These are phyloP conservation scores for Erynnis tages DNA, from an alignment of 2,888 invertebrate genomes.

Conservation along the genomic window DNA sequence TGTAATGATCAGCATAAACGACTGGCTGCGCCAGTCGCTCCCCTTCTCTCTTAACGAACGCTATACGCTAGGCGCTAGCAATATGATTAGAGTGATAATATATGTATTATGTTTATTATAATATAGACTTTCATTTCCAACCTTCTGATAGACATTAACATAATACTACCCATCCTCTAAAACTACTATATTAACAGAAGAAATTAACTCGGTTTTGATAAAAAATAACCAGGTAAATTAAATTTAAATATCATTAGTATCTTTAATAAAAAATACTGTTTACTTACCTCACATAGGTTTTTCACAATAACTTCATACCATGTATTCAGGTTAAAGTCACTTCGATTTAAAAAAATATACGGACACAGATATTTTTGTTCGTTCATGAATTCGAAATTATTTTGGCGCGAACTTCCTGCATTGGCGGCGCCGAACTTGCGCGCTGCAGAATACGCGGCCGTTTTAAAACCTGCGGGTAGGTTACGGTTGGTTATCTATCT, in stretches of 20 bases:
- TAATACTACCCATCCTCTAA: too few species aligned
- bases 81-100: too few species aligned
- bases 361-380: background rate
- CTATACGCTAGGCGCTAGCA: too few species aligned
- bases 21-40: too few species aligned
- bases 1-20: too few species aligned
- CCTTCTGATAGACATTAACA: too few species aligned
- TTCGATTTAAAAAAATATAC: background rate
- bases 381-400: background rate
- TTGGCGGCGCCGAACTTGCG: slow-evolving; percentile 41
- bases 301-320: slow-evolving; percentile 1
- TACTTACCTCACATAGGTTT: slow-evolving; percentile 24
- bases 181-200: too few species aligned
- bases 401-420: slow-evolving; percentile 41
- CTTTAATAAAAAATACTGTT: background rate
- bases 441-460: slow-evolving; percentile 51
- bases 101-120: too few species aligned
- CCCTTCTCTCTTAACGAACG: too few species aligned
- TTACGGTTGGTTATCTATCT: slow-evolving; percentile 4
- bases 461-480: slow-evolving; percentile 59
- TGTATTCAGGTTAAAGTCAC: background rate
- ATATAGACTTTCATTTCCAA: too few species aligned
- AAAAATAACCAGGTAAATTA: too few species aligned
- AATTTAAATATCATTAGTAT: background rate
- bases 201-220: too few species aligned